phyloP scores from a whole-genome alignment of 2,113 vertebrate genomes.

The Vulpes ferrilata region DNA sequence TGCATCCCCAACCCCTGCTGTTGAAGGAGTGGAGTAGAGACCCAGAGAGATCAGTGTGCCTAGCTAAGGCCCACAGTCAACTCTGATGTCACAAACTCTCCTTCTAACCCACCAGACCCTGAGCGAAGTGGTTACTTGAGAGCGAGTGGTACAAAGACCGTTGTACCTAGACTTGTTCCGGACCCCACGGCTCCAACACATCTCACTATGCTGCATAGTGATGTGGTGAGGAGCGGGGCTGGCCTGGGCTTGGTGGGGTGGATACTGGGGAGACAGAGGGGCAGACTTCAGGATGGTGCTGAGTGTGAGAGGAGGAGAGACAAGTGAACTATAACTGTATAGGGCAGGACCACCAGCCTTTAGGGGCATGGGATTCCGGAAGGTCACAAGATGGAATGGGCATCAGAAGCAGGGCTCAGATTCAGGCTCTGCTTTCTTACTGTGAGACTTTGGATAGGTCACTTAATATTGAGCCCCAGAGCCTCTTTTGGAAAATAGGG shows the following conservation, averaged over 20 bases:
- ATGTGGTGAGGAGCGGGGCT: constrained; percentile 85
- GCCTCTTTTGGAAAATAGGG: not conserved
- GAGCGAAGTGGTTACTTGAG: constrained; percentile 49
- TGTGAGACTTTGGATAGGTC: not conserved
- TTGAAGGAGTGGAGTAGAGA: not conserved
- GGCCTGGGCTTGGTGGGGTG: not conserved
- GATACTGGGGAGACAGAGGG: not conserved
- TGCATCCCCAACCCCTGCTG: not conserved
- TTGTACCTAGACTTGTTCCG: constrained; percentile 89
- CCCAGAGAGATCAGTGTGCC: not conserved
- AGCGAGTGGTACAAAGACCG: constrained; percentile 61
- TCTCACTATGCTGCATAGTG: constrained; percentile 86
- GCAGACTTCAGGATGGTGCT: not conserved
- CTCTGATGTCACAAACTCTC: not conserved
- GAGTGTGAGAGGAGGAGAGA: not conserved
- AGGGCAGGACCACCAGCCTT: not conserved
- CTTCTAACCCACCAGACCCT: constrained; percentile 59
- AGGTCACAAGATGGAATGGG: constrained; percentile 56
- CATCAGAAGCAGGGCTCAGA: not conserved
- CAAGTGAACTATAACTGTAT: not conserved
- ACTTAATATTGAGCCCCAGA: not conserved
- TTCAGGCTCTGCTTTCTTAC: not conserved
- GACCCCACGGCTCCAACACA: constrained; percentile 86
- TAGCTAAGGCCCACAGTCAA: not conserved
- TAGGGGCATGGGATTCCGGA: not conserved